Base-by-base conservation (phyloP, 2,888 invertebrate genomes). In the Anorthoa munda region DNA sequence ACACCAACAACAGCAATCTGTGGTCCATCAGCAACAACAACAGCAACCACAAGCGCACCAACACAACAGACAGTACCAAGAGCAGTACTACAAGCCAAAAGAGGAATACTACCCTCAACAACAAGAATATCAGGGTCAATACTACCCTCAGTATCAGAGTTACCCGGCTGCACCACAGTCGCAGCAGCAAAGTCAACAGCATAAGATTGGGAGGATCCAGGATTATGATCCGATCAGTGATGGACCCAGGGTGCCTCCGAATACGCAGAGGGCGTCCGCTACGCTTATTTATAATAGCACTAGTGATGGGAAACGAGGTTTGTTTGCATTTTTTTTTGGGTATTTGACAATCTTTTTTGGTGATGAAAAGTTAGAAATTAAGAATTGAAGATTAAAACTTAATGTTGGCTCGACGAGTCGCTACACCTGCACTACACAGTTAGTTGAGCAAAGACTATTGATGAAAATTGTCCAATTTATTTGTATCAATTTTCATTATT, bases 201-300 rank as follows among this genome's bases (percentile, higher is more conserved):
- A 94, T 92, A 96, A 96, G 92, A 97, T 98, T 91, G 97, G 98
- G 82, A 97, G 98, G 95, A 98, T 98, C 85, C 98, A 98, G 83
- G 98, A 98, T 89, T 98, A 98, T 89, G 98, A 98, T 92, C 98
- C 98, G 4, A 94, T 98, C 82, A 97, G 97, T 85, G 98, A 98
- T 89, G 97, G 97, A 64, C 98, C 98, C 21, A 96, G 98, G 79
- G 97, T 96, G 65, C 97, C 97, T 77, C 98, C 98, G 0, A 98
- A 98, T 90, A 97, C 98, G 7, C 97, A 98, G 77, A 96, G 98
- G 87, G 97, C 98, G 87, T 98, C 98, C 5, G 98, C 98, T 67
- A 98, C 98, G 26, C 97, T 99, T 83, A 98, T 99, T 89, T 99
- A 98, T 94, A 98, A 98, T 87, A 92, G 95, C 89, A 94, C 95